Conservation (phyloP, 2,113 vertebrate genomes). For the Syngnathus floridae region DNA sequence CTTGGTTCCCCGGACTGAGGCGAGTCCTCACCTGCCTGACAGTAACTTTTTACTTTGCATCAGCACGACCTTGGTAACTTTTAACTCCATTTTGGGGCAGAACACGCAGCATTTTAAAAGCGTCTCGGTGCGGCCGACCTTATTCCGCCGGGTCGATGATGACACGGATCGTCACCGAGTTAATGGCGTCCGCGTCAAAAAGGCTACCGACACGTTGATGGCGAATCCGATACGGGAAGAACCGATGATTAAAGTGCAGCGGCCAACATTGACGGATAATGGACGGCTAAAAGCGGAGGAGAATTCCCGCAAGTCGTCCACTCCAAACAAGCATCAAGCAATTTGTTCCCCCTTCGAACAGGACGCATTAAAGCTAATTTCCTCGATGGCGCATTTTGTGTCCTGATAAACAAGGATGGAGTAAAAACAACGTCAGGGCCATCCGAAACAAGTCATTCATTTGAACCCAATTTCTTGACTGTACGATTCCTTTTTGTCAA, state of each 20-base stretch:
- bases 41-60: constrained; percentile 15
- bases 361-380: not conserved
- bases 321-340: not conserved
- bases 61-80: constrained; percentile 23
- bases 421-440: not conserved
- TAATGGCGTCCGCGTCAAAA: constrained; percentile 36
- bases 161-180: not conserved
- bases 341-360: not conserved
- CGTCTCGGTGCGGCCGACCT: not conserved
- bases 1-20: constrained; percentile 15
- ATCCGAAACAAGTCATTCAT: not conserved
- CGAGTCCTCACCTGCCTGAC: constrained; percentile 31
- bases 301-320: not conserved
- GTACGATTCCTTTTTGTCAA: not conserved
- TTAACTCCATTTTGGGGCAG: not conserved
- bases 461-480: not conserved
- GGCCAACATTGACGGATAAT: constrained; percentile 6
- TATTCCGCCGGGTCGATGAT: not conserved
- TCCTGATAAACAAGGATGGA: not conserved
- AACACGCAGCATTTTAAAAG: constrained; percentile 7
- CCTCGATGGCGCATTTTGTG: not conserved
- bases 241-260: constrained; percentile 12
- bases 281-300: not conserved
- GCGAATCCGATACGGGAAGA: constrained; percentile 33
- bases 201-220: constrained; percentile 15